Percentiles rank a stretch among this genome's conserved stretches.
Conservation (phyloP, 1,140 invertebrate species). For the Nephotettix cincticeps region DNA sequence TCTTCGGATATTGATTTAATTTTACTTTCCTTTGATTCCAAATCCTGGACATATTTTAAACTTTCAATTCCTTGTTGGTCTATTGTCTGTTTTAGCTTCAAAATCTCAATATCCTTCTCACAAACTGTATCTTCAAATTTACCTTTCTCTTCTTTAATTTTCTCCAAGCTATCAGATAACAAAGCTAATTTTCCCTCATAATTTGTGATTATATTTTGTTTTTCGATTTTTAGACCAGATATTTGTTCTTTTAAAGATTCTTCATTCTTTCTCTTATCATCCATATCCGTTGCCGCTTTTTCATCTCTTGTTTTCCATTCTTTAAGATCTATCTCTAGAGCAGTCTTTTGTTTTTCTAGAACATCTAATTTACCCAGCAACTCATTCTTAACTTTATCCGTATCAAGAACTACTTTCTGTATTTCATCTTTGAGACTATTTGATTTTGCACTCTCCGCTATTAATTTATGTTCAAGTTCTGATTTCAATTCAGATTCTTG, state of each 20-base stretch:
- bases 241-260: neutral
- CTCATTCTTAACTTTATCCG: conserved; percentile 12
- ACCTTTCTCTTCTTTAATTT: conserved; percentile 38
- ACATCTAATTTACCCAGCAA: conserved; percentile 30
- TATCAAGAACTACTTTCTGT: conserved; percentile 35
- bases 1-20: conserved; percentile 29
- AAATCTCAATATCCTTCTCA: conserved; percentile 39
- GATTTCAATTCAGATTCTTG: no score
- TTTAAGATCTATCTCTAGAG: neutral
- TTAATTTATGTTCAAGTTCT: neutral
- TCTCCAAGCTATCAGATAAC: conserved; percentile 14
- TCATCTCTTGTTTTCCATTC: neutral
- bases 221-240: neutral
- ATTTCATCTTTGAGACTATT: conserved; percentile 37
- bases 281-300: neutral
- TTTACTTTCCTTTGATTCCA: conserved; percentile 33
- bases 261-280: neutral
- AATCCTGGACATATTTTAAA: conserved; percentile 29
- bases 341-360: conserved; percentile 28
- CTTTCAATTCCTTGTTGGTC: conserved; percentile 30
- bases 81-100: conserved; percentile 34
- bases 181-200: neutral
- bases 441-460: conserved; percentile 31
- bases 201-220: neutral
- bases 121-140: conserved; percentile 41